A percentile compares a stretch with the other conserved stretches of the same genome.
Evolutionary conservation across 2,888 invertebrate species (phyloP).

Genomic region (Noctua janthe): DNA sequence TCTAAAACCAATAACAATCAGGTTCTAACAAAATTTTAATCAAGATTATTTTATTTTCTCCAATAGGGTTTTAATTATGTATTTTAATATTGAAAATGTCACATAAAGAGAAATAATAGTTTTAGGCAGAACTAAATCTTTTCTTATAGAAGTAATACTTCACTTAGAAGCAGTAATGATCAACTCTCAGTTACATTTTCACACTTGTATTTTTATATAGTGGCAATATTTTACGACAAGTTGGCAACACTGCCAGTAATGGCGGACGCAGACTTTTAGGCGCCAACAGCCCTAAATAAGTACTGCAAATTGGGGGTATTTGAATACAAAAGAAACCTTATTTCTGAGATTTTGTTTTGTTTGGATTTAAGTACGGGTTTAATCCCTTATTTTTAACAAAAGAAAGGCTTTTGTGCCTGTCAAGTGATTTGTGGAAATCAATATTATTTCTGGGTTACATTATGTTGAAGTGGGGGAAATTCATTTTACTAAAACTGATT

Average conservation of each 20-base stretch:
- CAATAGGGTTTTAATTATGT: not conserved
- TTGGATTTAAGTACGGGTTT: not conserved
- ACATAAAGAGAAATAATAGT: too few relatives aligned
- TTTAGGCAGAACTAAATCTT: not conserved
- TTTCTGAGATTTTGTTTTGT: conserved; percentile 1
- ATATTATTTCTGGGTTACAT: not conserved
- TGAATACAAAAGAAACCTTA: conserved; percentile 26
- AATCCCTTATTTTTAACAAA: not conserved
- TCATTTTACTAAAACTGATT: not conserved
- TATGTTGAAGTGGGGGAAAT: not conserved
- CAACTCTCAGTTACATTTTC: conserved; percentile 15
- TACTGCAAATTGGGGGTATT: conserved; percentile 19
- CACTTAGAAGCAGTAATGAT: conserved; percentile 6
- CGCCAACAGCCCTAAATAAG: conserved; percentile 32
- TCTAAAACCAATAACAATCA: not conserved
- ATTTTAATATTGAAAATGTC: not conserved
- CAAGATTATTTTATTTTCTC: not conserved
- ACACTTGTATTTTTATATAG: conserved; percentile 44
- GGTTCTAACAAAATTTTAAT: not conserved
- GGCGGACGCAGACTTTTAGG: conserved; percentile 44
- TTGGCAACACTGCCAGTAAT: conserved; percentile 55
- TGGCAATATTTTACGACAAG: conserved; percentile 47
- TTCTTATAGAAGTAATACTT: not conserved
- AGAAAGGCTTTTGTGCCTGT: not conserved
- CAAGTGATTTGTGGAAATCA: not conserved